Conservation (phyloP, 2,797 vertebrate genomes). For the Halcyon badia region DNA sequence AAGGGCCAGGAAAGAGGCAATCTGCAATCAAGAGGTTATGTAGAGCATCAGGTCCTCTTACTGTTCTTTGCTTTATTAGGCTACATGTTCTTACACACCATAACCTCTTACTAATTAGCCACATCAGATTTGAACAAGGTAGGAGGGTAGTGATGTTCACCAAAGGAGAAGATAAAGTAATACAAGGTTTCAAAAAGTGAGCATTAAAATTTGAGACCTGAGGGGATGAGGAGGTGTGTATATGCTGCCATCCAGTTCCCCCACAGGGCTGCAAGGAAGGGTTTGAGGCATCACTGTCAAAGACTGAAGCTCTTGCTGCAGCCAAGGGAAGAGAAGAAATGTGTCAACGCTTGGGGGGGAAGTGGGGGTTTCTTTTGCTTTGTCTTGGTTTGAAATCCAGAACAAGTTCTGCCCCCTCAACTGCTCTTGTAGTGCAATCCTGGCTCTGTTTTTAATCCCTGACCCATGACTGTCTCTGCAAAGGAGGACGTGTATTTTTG, state of each 20-base stretch:
- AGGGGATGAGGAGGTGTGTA: not conserved
- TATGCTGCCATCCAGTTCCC: not conserved
- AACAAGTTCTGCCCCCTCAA: not conserved
- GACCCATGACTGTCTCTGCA: not conserved
- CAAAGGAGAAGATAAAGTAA: not conserved
- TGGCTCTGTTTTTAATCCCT: not conserved
- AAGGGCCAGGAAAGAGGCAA: not conserved
- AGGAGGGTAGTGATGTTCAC: not conserved
- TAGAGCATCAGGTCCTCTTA: not conserved
- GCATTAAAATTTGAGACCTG: not conserved
- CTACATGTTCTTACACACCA: fast-evolving
- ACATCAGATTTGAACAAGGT: not conserved
- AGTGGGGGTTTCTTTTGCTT: not conserved
- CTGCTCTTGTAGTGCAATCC: not conserved
- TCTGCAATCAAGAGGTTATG: not conserved
- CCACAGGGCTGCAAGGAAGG: not conserved
- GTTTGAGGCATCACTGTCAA: not conserved
- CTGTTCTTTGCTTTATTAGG: not conserved
- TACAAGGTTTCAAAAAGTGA: not conserved
- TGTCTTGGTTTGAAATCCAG: not conserved
- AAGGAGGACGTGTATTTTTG: conserved; percentile 35
- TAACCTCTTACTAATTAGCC: not conserved
- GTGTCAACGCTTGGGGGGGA: not conserved
- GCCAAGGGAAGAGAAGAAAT: not conserved
- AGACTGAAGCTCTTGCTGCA: not conserved